phyloP scores from a whole-genome alignment of 2,797 vertebrate genomes.

The Coracias cyanogaster region DNA sequence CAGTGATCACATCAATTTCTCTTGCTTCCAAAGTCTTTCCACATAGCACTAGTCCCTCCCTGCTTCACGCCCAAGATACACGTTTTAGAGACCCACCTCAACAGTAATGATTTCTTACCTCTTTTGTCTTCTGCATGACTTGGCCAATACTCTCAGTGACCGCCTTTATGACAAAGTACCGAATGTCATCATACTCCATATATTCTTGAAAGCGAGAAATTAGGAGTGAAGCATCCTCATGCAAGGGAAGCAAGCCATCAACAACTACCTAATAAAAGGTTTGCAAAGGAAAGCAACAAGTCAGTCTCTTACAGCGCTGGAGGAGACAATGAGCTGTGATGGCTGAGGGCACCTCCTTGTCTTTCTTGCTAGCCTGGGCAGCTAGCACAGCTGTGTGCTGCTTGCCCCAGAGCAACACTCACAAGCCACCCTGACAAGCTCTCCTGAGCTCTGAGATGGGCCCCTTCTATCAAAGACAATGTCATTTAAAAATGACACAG shows the following conservation, averaged over 20 bases:
- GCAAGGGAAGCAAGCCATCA: conserved; percentile 79
- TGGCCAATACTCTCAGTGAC: conserved; percentile 73
- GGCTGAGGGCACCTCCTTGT: not conserved
- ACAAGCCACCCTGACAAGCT: not conserved
- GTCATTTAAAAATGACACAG: fast-evolving
- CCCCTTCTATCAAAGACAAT: not conserved
- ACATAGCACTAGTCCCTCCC: not conserved
- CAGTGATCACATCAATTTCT: not conserved
- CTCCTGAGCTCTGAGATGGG: not conserved
- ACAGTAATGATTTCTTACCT: conserved; percentile 68
- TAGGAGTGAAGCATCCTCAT: conserved; percentile 82
- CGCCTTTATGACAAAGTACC: conserved; percentile 89
- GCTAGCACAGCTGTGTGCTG: not conserved
- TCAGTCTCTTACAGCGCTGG: not conserved
- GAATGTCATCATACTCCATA: conserved; percentile 88
- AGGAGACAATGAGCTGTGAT: not conserved
- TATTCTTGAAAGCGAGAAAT: conserved; percentile 91
- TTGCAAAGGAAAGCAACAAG: not conserved
- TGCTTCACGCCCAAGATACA: fast-evolving
- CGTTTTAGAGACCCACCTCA: not conserved
- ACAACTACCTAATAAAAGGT: conserved; percentile 81
- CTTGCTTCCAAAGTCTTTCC: not conserved
- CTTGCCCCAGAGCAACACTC: not conserved
- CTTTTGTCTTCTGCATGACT: conserved; percentile 84
- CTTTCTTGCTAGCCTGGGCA: not conserved